Base-by-base conservation (phyloP, 1,140 invertebrate species). In the Lithobius niger region DNA sequence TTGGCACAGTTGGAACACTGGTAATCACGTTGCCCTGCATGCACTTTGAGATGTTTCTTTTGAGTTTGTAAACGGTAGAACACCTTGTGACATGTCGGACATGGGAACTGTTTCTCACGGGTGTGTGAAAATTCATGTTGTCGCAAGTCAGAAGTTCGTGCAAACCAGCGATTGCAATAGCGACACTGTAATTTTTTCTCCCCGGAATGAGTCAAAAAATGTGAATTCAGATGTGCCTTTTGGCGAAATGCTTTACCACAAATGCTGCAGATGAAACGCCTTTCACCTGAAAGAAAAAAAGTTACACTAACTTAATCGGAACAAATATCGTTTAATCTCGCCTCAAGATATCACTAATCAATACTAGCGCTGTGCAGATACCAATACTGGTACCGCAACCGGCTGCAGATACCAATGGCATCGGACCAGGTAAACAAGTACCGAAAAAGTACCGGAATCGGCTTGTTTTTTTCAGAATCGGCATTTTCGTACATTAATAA, bases 171-270 rank as follows among this genome's bases (percentile, higher is more conserved):
- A 13, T 50, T 50, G 27, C 55, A 56, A 42, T 21, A 40, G 48
- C 42, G 36, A 36, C 55, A 56, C n/a, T 56, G 31, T 22, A 31
- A 31, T 26, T 27, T 25, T 42, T 52, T 50, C n/a, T 56, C 55
- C 15, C 55, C 55, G 13, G 55, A 40, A 22, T 56, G 55, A n/a
- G 55, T 56, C 3, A 52, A 40, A 15, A 26, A 24, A 42, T 56
- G 55, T 3, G 45, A 42, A 10, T 21, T 31, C 21, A 56, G 48
- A 42, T 56, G 47, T 25, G 51, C 48, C 16, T 52, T 50, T 13
- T 49, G 40, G 50, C 51, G 51, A 27, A 56, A 56, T 15, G 49
- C 18, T 53, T 56, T 56, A 13, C n/a, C 48, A 22, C 55, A 56
- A 10, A 31, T 26, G 19, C 42, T 25, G 40, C 55, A 56, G 1